Conservation (phyloP, 2,113 vertebrate genomes). For the Ceuthmochares aereus region DNA sequence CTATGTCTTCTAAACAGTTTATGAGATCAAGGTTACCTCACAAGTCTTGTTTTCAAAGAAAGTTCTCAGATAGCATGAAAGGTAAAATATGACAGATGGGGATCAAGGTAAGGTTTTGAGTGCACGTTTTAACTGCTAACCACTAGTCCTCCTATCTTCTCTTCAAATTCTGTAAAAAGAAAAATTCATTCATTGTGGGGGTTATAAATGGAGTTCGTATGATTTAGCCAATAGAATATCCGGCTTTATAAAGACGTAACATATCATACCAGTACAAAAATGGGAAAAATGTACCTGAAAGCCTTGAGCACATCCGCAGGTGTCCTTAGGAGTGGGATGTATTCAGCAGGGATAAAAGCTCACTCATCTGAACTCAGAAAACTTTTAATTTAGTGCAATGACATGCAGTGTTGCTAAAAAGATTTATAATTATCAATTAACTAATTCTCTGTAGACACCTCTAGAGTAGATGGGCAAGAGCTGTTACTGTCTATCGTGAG, state of each 20-base stretch:
- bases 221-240: neutral
- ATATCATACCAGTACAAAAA: neutral
- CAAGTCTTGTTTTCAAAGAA: neutral
- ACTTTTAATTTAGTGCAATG: neutral
- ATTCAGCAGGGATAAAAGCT: neutral
- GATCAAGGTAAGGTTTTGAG: neutral
- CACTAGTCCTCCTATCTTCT: rapidly evolving
- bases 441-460: neutral
- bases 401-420: neutral
- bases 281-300: neutral
- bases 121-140: neutral
- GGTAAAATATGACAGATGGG: neutral
- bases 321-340: neutral
- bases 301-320: neutral
- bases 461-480: neutral
- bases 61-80: neutral
- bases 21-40: neutral
- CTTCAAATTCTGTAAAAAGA: neutral
- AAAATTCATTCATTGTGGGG: neutral
- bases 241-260: neutral
- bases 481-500: neutral
- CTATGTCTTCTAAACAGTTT: neutral
- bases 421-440: neutral
- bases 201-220: neutral
- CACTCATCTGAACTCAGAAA: neutral